Evolutionary conservation across 2,113 vertebrate species (phyloP), one percentile per base, ranked within the genome.

Genomic region (Acrocephalus arundinaceus): DNA sequence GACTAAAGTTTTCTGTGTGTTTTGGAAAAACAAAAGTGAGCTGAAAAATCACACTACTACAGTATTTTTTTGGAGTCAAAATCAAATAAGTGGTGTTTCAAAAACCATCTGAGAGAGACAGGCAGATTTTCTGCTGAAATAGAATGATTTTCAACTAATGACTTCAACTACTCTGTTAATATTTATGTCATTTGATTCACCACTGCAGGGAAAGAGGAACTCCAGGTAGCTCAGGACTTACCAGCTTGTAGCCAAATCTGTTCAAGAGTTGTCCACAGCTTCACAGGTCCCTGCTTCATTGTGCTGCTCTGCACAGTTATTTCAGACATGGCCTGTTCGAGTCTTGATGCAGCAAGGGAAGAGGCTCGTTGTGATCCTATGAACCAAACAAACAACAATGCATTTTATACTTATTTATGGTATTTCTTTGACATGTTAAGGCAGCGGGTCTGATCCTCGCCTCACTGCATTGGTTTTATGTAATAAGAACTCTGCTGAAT

Each of bases 171-270:
- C 18, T 76, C 33, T 3, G 1, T 45, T 62, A 88, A 77, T 39
- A 67, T 18, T 88, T 70, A n/a, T 0, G 16, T 48, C 1, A 74
- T 33, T 16, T 80, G 30, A 48, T 77, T 88, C 86, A 55, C 41
- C 19, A 30, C 52, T 33, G n/a, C 16, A 66, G 7, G 10, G 14
- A 77, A 78, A 73, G 79, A 74, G 6, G 22, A 92, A 35, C 25
- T 85, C 48, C 31, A 81, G 15, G 59, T 19, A 9, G 59, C 55
- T 31, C 51, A 72, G 30, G 17, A 97, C 98, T 96, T 98, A 99
- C 99, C 99, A 93, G 99, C 98, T 96, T 99, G 99, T 33, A 99
- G 98, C 99, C 99, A 99, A 75, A 99, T 99, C 97, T 98, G 98
- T 88, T 99, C 99, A 85, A 99, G 98, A 3, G 98, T 98, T 89